Percentiles rank a stretch among this genome's conserved stretches.
Evolutionary conservation across 2,888 invertebrate species (phyloP).

Genomic region (Lithodes maja): DNA sequence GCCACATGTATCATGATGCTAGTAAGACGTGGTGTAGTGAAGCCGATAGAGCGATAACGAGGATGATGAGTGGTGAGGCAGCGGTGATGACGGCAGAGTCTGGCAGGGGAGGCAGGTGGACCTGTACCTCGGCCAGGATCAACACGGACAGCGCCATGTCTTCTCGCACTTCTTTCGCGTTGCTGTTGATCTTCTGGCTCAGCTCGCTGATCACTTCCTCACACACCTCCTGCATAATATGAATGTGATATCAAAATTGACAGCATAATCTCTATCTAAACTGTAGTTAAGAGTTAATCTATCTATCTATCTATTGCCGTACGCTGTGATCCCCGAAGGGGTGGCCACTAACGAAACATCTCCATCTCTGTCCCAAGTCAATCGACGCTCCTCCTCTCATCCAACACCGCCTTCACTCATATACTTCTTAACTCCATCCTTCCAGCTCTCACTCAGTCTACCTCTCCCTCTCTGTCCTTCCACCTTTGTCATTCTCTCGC

Average conservation of each 20-base stretch:
- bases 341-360: too few relatives aligned
- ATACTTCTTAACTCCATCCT: too few relatives aligned
- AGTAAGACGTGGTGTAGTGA: constrained; percentile 41
- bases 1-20: constrained; percentile 65
- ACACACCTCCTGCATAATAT: constrained; percentile 77
- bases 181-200: constrained; percentile 88
- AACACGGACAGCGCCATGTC: constrained; percentile 91
- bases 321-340: too few relatives aligned
- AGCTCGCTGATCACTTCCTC: constrained; percentile 86
- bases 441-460: too few relatives aligned
- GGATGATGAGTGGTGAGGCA: constrained; percentile 36
- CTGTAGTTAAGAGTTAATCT: too few relatives aligned
- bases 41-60: constrained; percentile 15
- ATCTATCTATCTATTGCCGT: too few relatives aligned
- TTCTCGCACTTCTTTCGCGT: constrained; percentile 88
- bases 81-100: constrained; percentile 28
- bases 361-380: background rate
- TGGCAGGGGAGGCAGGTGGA: constrained; percentile 82
- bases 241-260: background rate
- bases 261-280: background rate
- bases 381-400: too few relatives aligned
- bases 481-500: too few relatives aligned
- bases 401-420: too few relatives aligned
- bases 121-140: constrained; percentile 94
- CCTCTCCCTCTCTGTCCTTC: too few relatives aligned